Evolutionary conservation across 1,140 invertebrate genomes (phyloP).

Genomic region (Glossosoma conforme): DNA sequence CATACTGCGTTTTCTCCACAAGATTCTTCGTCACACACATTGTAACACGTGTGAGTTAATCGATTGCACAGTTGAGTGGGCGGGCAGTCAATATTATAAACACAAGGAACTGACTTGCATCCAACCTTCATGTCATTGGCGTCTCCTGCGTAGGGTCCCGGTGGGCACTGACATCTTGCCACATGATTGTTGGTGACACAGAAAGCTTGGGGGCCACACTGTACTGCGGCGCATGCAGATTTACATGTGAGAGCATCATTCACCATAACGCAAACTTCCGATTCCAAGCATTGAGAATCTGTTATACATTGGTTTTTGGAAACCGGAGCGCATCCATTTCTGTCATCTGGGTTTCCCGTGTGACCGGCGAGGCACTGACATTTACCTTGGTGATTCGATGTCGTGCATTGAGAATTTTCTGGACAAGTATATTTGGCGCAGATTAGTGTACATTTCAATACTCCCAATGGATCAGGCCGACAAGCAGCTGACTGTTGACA

Average conservation of each 20-base stretch:
- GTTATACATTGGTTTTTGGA: constrained; percentile 69
- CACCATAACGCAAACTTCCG: constrained; percentile 62
- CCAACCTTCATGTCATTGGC: constrained; percentile 69
- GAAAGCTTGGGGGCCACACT: constrained; percentile 78
- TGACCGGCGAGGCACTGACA: constrained; percentile 78
- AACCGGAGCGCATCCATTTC: constrained; percentile 71
- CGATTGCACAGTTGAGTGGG: constrained; percentile 74
- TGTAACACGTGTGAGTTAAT: constrained; percentile 73
- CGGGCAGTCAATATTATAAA: constrained; percentile 79
- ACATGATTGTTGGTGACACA: constrained; percentile 84
- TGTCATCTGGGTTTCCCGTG: constrained; percentile 82
- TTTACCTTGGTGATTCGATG: constrained; percentile 65
- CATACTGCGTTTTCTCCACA: constrained; percentile 87
- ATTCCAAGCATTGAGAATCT: constrained; percentile 76
- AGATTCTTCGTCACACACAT: constrained; percentile 73
- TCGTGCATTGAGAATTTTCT: constrained; percentile 73
- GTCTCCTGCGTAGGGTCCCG: constrained; percentile 76
- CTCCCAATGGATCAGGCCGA: constrained; percentile 74
- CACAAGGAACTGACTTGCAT: constrained; percentile 75
- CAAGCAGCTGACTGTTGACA: constrained; percentile 67
- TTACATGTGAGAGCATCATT: constrained; percentile 56
- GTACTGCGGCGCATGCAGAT: constrained; percentile 67
- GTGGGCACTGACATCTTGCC: constrained; percentile 82
- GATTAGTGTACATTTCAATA: constrained; percentile 72
- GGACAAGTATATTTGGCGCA: constrained; percentile 79